Percentiles rank a stretch among this genome's conserved stretches.
These are phyloP conservation scores for Zonitis immaculata DNA, from an alignment of 2,888 invertebrate species.

Conservation along the genomic window DNA sequence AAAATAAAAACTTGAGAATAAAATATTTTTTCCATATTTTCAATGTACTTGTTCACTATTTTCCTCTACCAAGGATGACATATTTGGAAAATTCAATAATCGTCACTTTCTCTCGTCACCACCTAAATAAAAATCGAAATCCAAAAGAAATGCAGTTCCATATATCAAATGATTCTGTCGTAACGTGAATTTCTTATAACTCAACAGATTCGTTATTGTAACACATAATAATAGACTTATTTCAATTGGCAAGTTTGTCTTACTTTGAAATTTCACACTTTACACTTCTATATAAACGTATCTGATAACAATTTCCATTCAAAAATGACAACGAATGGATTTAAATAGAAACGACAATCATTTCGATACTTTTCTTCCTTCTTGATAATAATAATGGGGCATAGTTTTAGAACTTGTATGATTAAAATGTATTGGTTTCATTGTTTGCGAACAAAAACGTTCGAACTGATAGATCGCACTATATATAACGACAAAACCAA, in stretches of 20 bases:
- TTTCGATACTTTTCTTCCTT: not conserved
- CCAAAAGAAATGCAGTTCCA: too few relatives aligned
- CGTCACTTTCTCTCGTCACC: too few relatives aligned
- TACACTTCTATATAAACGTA: not conserved
- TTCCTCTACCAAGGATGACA: too few relatives aligned
- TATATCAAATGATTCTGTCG: too few relatives aligned
- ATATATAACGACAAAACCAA: not conserved
- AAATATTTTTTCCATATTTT: too few relatives aligned
- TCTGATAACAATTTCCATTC: not conserved
- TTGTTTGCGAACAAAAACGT: not conserved
- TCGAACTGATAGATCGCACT: not conserved
- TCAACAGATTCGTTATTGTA: not conserved
- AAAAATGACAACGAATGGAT: not conserved
- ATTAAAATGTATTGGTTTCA: not conserved
- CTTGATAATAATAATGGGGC: not conserved
- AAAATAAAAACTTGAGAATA: too few relatives aligned
- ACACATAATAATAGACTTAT: not conserved
- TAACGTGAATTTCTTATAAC: not conserved
- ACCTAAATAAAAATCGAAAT: too few relatives aligned
- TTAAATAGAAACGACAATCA: not conserved
- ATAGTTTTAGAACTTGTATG: not conserved
- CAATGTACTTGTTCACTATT: too few relatives aligned
- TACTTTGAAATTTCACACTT: not conserved
- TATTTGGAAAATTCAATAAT: not conserved
- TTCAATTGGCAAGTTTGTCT: not conserved